Evolutionary conservation across 2,113 vertebrate genomes (phyloP).

Genomic region (Conger conger): DNA sequence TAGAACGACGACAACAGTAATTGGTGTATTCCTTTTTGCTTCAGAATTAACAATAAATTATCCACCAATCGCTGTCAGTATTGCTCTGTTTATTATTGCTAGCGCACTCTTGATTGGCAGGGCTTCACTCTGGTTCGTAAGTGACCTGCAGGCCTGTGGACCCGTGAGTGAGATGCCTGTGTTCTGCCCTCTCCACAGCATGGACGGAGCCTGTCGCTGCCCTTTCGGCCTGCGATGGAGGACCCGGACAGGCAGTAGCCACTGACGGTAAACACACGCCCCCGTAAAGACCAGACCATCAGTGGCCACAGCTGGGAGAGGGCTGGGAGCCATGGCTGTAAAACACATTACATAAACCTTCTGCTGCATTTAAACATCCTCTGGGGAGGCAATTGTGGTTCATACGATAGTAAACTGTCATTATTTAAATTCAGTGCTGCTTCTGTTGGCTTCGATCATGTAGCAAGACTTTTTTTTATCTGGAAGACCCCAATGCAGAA

Average conservation of each 20-base stretch:
- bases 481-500: neutral
- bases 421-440: neutral
- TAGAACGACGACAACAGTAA: too few relatives aligned
- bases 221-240: neutral
- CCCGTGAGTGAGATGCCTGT: too few relatives aligned
- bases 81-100: too few relatives aligned
- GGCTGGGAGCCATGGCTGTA: neutral
- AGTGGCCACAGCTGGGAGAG: neutral
- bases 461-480: neutral
- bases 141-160: neutral
- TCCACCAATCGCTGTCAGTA: too few relatives aligned
- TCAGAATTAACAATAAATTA: too few relatives aligned
- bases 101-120: too few relatives aligned
- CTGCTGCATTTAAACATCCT: neutral
- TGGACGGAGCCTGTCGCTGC: neutral
- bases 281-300: neutral
- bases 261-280: neutral
- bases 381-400: neutral
- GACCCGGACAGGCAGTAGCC: neutral
- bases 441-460: neutral
- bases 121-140: too few relatives aligned
- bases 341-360: too few relatives aligned
- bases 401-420: neutral
- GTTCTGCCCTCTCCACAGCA: neutral
- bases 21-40: too few relatives aligned